phyloP scores from a whole-genome alignment of 1,140 invertebrate species.

The Lepeophtheirus salmonis region DNA sequence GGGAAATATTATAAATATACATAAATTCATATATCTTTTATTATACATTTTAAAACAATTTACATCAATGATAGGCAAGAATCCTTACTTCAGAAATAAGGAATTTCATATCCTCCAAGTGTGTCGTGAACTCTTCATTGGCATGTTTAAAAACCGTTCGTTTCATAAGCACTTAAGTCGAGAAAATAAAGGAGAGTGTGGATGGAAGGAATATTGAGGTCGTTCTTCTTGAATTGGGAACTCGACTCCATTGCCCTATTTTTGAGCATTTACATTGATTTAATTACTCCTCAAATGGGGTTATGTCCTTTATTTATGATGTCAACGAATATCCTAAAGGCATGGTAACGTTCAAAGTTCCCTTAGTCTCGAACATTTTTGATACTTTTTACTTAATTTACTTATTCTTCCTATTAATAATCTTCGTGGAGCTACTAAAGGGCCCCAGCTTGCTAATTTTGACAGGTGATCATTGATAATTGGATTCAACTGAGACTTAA shows the following conservation, averaged over 20 bases:
- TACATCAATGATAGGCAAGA: too few species aligned
- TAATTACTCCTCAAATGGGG: conserved; percentile 79
- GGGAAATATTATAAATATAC: too few species aligned
- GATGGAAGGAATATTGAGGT: conserved; percentile 83
- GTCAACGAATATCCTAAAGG: conserved; percentile 73
- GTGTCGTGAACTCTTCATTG: conserved; percentile 29
- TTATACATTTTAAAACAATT: too few species aligned
- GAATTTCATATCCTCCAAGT: too few species aligned
- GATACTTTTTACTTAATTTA: conserved; percentile 85
- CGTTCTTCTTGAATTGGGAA: conserved; percentile 68
- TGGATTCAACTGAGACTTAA: conserved; percentile 85
- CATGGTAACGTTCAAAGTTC: conserved; percentile 48
- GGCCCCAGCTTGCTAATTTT: conserved; percentile 74
- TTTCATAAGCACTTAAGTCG: conserved; percentile 29
- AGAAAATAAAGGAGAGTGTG: conserved; percentile 40
- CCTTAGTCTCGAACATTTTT: conserved; percentile 64
- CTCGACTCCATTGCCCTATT: conserved; percentile 74
- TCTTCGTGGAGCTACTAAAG: conserved; percentile 78
- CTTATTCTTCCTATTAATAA: conserved; percentile 89
- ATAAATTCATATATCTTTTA: too few species aligned
- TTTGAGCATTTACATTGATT: conserved; percentile 87
- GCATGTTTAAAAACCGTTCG: too few species aligned
- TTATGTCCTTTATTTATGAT: conserved; percentile 93
- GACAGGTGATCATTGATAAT: conserved; percentile 64
- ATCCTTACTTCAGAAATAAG: too few species aligned